Evolutionary conservation across 2,888 invertebrate species (phyloP), one percentile per base, ranked within the genome.

Genomic region (Clitarchus hookeri): DNA sequence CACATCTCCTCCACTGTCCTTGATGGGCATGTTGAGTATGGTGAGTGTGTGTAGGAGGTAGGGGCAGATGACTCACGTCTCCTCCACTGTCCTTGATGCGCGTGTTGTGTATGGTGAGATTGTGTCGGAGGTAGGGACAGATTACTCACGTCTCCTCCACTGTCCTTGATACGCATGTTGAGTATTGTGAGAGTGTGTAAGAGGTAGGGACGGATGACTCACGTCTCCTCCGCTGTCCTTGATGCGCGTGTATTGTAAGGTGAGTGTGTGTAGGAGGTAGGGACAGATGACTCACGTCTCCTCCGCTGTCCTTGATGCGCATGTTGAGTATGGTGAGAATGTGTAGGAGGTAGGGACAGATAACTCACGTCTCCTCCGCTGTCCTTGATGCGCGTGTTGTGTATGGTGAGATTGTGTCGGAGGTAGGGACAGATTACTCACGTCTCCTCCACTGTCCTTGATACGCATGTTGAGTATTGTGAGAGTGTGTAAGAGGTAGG

Each of bases 191-290:
- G n/a, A n/a, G n/a, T n/a, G n/a, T n/a, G n/a, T n/a, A n/a, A n/a
- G n/a, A n/a, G n/a, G n/a, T n/a, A n/a, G n/a, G n/a, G n/a, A n/a
- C 44, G 48, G 88, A 84, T 84, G 78, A 90, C 91, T 91, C 90
- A 94, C 93, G 90, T 93, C 93, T 54, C 93, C 93, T 53, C 92
- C 92, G 88, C 93, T 93, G 88, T 94, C 94, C 89, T 94, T 94
- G 48, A 94, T 89, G 19, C 93, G 36, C 36, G 36, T 36, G 36
- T 36, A 3, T 36, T 36, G 36, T 36, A 36, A 3, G 36, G 4
- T 36, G 36, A 36, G 36, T 36, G 36, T 4, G 4, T 36, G 36
- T 4, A 36, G 36, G 36, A 36, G 36, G 36, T 36, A 36, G 36
- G 36, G 36, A 36, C 44, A 44, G 88, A 84, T 84, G 77, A 90